phyloP scores from a whole-genome alignment of 1,140 invertebrate species.

The Musca domestica region DNA sequence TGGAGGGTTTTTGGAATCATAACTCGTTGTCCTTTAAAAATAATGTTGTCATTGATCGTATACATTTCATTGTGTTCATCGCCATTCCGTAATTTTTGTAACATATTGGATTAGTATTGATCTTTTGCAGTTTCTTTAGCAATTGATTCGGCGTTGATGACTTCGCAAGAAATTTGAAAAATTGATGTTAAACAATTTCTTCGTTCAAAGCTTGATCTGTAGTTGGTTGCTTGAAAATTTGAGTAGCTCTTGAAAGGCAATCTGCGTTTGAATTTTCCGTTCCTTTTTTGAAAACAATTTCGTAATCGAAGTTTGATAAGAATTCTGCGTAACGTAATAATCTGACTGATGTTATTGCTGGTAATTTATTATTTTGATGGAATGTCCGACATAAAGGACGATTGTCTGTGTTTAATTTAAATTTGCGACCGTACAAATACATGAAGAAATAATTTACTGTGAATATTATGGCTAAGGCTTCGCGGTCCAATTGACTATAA shows the following conservation, averaged over 20 bases:
- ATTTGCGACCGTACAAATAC: conserved; percentile 45
- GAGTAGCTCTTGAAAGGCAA: background rate
- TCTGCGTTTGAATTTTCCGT: background rate
- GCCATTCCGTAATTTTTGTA: no score
- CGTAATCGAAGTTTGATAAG: background rate
- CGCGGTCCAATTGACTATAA: conserved; percentile 53
- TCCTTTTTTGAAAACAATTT: background rate
- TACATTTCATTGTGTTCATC: background rate
- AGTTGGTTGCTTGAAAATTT: no score
- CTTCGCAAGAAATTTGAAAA: no score
- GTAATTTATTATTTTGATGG: background rate
- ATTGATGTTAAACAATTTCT: background rate
- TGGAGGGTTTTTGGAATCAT: no score
- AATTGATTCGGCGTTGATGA: no score
- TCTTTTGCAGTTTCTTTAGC: no score
- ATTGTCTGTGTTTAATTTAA: background rate
- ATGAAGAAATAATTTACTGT: conserved; percentile 29
- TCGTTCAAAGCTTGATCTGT: no score
- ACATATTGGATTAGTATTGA: no score
- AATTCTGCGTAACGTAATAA: no score
- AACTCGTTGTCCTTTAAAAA: no score
- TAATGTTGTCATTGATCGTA: background rate
- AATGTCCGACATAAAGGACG: background rate
- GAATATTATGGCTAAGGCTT: conserved; percentile 46
- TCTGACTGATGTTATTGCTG: background rate